Evolutionary conservation across 2,113 vertebrate species (phyloP).

Genomic region (Psephotus haematonotus): DNA sequence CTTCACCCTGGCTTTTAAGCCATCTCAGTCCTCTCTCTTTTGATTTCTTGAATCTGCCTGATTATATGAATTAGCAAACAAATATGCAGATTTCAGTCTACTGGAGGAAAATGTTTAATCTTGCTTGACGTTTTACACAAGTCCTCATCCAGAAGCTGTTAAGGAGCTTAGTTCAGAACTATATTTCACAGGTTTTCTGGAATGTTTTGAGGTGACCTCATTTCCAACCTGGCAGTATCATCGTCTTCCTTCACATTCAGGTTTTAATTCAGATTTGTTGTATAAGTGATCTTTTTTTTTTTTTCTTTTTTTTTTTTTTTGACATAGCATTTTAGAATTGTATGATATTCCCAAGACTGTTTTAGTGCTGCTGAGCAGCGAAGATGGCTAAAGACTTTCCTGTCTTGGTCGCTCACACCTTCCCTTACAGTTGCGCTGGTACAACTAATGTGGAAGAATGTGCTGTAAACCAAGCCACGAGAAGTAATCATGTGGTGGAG

Average conservation of each 20-base stretch:
- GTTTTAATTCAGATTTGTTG: background rate
- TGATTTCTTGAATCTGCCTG: background rate
- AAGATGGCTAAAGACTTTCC: background rate
- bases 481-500: background rate
- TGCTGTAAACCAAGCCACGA: background rate
- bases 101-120: constrained; percentile 31
- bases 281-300: too few relatives aligned
- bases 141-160: background rate
- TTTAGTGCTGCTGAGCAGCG: background rate
- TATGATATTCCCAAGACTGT: background rate
- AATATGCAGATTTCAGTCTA: constrained; percentile 9
- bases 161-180: constrained; percentile 45
- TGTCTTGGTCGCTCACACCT: background rate
- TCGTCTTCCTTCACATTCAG: background rate
- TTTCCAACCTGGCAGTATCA: background rate
- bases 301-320: background rate
- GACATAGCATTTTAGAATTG: background rate
- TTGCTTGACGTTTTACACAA: constrained; percentile 17
- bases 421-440: rapidly evolving
- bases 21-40: background rate
- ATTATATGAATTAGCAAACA: constrained; percentile 34
- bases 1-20: background rate
- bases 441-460: background rate
- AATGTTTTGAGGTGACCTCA: background rate
- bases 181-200: background rate